Conservation (phyloP, 2,797 vertebrate species). For the Hoplostethus mediterraneus region DNA sequence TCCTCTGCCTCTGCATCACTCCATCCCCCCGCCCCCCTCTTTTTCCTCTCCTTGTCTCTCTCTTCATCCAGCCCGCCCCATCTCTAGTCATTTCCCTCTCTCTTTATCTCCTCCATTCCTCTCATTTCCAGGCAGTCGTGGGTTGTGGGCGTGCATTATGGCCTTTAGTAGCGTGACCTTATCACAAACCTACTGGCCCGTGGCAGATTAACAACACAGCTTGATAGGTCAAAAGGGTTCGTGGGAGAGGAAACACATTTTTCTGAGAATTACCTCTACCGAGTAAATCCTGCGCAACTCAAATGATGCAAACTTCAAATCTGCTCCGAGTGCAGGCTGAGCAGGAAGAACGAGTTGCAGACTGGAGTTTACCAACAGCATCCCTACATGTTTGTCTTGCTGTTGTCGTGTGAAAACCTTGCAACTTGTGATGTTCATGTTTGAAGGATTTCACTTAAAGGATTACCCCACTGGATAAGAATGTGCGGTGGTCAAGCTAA, state of each 20-base stretch:
- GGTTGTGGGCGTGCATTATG: background rate
- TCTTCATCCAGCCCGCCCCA: conserved; percentile 17
- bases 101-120: background rate
- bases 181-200: conserved; percentile 19
- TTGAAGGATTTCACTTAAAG: no score
- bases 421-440: no score
- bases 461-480: no score
- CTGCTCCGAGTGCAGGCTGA: conserved; percentile 1
- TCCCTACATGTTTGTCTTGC: background rate
- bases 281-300: conserved; percentile 33
- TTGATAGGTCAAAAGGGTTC: conserved; percentile 37
- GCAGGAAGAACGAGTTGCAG: background rate
- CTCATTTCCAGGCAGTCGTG: conserved; percentile 47
- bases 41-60: background rate
- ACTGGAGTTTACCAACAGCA: no score
- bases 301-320: background rate
- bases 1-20: conserved; percentile 47
- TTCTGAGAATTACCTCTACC: conserved; percentile 30
- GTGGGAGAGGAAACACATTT: conserved; percentile 10
- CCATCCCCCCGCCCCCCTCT: background rate
- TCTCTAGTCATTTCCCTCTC: background rate
- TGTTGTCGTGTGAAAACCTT: no score
- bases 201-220: conserved; percentile 38
- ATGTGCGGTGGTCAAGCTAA: no score
- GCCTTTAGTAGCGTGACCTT: conserved; percentile 55